Conservation (phyloP, 2,888 invertebrate genomes). For the Megamerina dolium region DNA sequence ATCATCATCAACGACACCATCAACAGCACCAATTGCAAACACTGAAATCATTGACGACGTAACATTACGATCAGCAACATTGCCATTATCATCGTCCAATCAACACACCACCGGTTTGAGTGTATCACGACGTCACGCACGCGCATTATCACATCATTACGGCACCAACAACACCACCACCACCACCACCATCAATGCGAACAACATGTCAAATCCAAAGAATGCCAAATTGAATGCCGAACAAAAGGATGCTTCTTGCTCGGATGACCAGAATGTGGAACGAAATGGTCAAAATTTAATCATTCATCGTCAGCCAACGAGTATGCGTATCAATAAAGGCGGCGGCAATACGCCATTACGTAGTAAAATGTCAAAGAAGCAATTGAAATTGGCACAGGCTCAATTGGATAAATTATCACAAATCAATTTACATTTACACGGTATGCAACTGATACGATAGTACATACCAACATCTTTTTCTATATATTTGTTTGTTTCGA, state of each 20-base stretch:
- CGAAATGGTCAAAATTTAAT: slow-evolving; percentile 30
- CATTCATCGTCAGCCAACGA: slow-evolving; percentile 33
- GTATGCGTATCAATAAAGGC: slow-evolving; percentile 21
- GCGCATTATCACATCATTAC: slow-evolving; percentile 12
- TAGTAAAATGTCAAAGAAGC: slow-evolving; percentile 58
- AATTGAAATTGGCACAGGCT: slow-evolving; percentile 63
- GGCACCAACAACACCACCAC: slow-evolving; percentile 14
- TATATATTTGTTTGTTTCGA: too few species aligned
- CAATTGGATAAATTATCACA: slow-evolving; percentile 69
- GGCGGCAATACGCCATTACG: slow-evolving; percentile 39
- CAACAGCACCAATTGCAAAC: too few species aligned
- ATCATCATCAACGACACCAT: neutral
- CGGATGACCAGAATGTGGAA: slow-evolving; percentile 29
- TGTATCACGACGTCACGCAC: slow-evolving; percentile 36
- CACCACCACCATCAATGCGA: slow-evolving; percentile 4
- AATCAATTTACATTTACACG: slow-evolving; percentile 77
- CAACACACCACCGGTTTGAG: slow-evolving; percentile 23
- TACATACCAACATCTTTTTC: neutral
- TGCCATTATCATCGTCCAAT: neutral
- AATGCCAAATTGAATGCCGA: slow-evolving; percentile 28
- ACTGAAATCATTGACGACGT: too few species aligned
- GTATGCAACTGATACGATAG: slow-evolving; percentile 52
- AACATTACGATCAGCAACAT: too few species aligned
- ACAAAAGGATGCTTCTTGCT: slow-evolving; percentile 9
- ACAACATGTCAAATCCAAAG: slow-evolving; percentile 19